Base-by-base conservation (phyloP, 2,888 invertebrate species). In the Apamea crenata region DNA sequence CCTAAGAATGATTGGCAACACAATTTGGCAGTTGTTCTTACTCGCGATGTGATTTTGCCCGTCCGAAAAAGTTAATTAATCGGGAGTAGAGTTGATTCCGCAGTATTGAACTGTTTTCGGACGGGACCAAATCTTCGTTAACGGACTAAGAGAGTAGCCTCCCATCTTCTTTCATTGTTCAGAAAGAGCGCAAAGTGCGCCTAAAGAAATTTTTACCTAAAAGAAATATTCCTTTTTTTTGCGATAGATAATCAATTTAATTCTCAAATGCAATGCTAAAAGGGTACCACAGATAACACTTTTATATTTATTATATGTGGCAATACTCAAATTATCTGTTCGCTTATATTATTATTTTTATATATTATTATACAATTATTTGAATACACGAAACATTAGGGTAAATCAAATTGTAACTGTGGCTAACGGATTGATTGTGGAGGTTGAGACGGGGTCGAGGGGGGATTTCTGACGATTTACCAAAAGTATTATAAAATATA, bases 291-390 rank as follows among this genome's bases (percentile, higher is more conserved):
- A 59, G 6, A 56, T 74, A 50, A 67, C 25, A 67, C 16, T 70
- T 47, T n/a, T 63, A 50, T 80, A 81, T 82, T 67, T 83, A 85
- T 83, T 66, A 82, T 87, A 72, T 90, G 74, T 90, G 82, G 78
- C 85, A 87, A 89, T 90, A 89, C 90, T 89, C 90, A 89, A 90
- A 87, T 83, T 83, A 82, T 81, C 59, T 74, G 77, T 85, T 90
- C 56, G 86, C 85, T 89, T 89, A 53, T 86, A 84, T 89, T 75
- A 71, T 80, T 59, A n/a, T 40, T 86, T 75, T 75, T 81, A 81
- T 82, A 73, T 88, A 81, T 87, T 76, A 80, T 77, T 71, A 76
- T 72, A 82, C 74, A 80, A 80, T 70, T 78, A 83, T 76, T 80
- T 85, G 59, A 80, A 68, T 75, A 81, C 76, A 84, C 69, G 59